Conservation (phyloP, 2,113 vertebrate genomes). For the Cheirogaleus medius region DNA sequence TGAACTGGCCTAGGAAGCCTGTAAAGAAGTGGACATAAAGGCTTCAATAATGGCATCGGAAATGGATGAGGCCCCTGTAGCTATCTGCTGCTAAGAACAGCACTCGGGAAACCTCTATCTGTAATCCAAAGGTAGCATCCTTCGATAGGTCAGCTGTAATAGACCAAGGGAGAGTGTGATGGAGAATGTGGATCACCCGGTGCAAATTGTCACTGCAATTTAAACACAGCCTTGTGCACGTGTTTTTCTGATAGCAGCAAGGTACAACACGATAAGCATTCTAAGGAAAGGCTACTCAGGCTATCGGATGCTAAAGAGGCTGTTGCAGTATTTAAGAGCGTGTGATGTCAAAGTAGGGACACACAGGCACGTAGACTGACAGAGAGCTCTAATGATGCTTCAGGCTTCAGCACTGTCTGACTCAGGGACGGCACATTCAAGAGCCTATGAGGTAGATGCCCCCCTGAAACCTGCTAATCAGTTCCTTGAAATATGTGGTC, state of each 20-base stretch:
- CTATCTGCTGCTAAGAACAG: neutral
- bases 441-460: too few relatives aligned
- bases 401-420: rapidly evolving
- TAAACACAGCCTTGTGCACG: neutral
- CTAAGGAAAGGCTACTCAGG: neutral
- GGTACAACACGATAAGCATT: rapidly evolving
- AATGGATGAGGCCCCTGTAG: neutral
- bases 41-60: neutral
- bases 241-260: neutral
- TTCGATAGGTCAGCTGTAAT: neutral
- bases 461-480: neutral
- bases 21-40: neutral
- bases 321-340: neutral
- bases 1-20: neutral
- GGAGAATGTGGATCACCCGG: neutral
- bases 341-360: neutral
- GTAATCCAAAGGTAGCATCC: neutral
- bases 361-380: neutral
- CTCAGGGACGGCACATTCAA: rapidly evolving
- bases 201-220: neutral
- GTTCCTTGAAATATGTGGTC: neutral
- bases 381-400: too few relatives aligned
- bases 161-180: neutral
- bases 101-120: neutral
- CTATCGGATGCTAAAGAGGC: neutral